Evolutionary conservation across 2,113 vertebrate species (phyloP), one percentile per base, ranked within the genome.

Genomic region (Indicator maculatus): DNA sequence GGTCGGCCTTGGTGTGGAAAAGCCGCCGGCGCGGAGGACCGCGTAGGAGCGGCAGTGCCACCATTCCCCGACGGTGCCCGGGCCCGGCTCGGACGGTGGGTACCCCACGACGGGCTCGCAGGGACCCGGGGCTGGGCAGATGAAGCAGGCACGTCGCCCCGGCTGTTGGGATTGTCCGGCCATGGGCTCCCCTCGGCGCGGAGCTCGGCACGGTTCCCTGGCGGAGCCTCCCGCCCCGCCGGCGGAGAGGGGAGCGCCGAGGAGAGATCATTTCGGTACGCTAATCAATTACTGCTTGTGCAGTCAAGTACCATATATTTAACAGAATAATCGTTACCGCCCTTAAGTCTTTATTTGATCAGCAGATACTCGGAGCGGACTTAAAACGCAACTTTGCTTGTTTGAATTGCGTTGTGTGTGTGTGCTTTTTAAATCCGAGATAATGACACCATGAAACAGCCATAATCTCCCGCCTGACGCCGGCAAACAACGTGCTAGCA

Each of bases 301-400:
- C 94, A 97, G 96, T 95, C 96, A 96, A 97, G 96, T 97, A 84
- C 97, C 96, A 93, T 93, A 96, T 96, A 96, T 97, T 97, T 96
- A 97, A 98, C 97, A 95, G 97, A 97, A 97, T 97, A 97, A 97
- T 97, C 97, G 95, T 97, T 97, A 97, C 88, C 74, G 76, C 95
- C 95, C 91, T 97, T 96, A 94, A 93, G 97, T 97, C 97, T 97
- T 96, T 96, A 97, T 97, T 97, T 98, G 97, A 97, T 97, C 96
- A 93, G 58, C 92, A 96, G 96, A 97, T 96, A 96, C 96, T 96
- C 96, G 81, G 94, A 93, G 93, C 87, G 94, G 97, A 96, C 95
- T 97, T 96, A 95, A 97, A 97, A 94, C 91, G 95, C 96, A 97
- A 93, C 53, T 88, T 90, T 36, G 63, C 93, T 86, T 93, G 96